These are phyloP conservation scores for Percina caprodes DNA, from an alignment of 2,113 vertebrate genomes.

Conservation along the genomic window DNA sequence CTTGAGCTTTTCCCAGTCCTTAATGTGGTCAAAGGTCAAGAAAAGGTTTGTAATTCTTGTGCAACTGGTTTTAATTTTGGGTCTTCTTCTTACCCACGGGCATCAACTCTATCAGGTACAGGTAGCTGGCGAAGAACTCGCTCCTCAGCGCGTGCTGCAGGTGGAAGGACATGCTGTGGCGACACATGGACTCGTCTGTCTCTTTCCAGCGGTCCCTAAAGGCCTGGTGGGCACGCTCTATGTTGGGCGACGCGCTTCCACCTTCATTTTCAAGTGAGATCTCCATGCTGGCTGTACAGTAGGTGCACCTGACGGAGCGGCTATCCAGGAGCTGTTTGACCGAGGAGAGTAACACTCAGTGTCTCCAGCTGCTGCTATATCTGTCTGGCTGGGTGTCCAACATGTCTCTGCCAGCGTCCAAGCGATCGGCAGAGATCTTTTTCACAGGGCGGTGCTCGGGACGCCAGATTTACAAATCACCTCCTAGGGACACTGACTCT, in stretches of 20 bases:
- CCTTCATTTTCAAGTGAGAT: neutral
- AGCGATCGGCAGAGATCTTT: constrained; percentile 76
- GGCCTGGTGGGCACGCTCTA: constrained; percentile 89
- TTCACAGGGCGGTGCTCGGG: constrained; percentile 73
- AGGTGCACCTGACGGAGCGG: neutral
- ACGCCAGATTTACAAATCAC: constrained; percentile 76
- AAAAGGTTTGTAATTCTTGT: neutral
- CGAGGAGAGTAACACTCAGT: constrained; percentile 3
- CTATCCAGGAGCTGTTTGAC: too few relatives aligned
- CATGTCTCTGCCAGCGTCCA: constrained; percentile 74
- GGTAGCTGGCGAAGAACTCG: constrained; percentile 97
- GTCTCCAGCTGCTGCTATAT: constrained; percentile 83
- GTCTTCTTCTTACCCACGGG: constrained; percentile 89
- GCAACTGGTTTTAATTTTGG: neutral
- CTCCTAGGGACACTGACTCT: constrained; percentile 64
- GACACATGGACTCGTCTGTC: constrained; percentile 90
- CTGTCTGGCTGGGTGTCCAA: constrained; percentile 49
- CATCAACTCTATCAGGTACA: constrained; percentile 92
- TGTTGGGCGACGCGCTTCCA: constrained; percentile 1
- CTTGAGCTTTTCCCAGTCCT: neutral
- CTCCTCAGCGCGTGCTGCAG: constrained; percentile 89
- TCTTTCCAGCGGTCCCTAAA: constrained; percentile 91
- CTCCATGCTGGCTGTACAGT: constrained; percentile 48
- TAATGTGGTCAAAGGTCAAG: constrained; percentile 5
- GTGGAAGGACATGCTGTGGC: constrained; percentile 95